These are phyloP conservation scores for Mamestra configurata DNA, from an alignment of 1,140 invertebrate species.

Conservation along the genomic window DNA sequence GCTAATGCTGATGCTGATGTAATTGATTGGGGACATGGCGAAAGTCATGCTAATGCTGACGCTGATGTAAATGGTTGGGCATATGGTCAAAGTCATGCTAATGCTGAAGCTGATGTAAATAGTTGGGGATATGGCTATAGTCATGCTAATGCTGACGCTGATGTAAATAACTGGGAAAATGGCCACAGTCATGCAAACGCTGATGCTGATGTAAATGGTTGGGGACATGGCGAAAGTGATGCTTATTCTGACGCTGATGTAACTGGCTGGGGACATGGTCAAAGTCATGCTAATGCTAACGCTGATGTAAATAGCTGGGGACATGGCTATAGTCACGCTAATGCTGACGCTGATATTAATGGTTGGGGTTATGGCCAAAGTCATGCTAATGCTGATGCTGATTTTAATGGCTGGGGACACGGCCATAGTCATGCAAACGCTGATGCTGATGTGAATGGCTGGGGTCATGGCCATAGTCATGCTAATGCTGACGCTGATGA, in stretches of 20 bases:
- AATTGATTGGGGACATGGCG: background rate
- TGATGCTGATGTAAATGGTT: background rate
- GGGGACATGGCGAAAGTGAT: background rate
- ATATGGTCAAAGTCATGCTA: background rate
- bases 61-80: background rate
- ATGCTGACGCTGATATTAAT: background rate
- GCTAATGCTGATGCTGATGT: background rate
- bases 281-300: slow-evolving; percentile 8
- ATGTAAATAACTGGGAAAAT: too few species aligned
- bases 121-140: background rate
- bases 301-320: background rate
- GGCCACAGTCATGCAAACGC: background rate
- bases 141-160: background rate
- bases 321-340: background rate
- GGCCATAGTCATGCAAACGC: too few species aligned
- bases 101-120: background rate
- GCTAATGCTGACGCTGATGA: too few species aligned
- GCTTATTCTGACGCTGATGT: background rate
- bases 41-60: background rate
- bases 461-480: too few species aligned
- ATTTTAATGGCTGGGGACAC: too few species aligned
- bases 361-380: too few species aligned
- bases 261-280: background rate
- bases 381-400: too few species aligned
- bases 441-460: too few species aligned